Conservation (phyloP, 2,888 invertebrate genomes). For the Leistus spinibarbis region DNA sequence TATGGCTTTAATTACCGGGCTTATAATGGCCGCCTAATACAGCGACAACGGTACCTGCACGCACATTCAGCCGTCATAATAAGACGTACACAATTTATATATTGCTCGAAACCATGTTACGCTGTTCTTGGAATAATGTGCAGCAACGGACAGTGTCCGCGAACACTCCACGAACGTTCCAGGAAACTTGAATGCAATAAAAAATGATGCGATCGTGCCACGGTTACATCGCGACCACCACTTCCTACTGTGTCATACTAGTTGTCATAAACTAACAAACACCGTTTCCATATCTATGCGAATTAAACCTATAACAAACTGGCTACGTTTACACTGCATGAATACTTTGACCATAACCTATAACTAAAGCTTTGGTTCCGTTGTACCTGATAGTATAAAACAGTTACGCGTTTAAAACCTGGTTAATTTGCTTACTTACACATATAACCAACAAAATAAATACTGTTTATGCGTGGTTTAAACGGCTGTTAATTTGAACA, state of each 20-base stretch:
- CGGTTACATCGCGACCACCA: not conserved
- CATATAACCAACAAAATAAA: no score
- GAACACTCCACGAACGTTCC: not conserved
- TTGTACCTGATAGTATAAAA: no score
- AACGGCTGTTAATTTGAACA: no score
- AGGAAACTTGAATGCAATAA: slow-evolving; percentile 3
- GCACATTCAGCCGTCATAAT: slow-evolving; percentile 1
- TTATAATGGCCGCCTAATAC: slow-evolving; percentile 36
- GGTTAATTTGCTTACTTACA: no score
- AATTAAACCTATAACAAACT: not conserved
- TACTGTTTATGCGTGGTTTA: no score
- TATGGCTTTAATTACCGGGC: slow-evolving; percentile 15
- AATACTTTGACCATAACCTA: no score
- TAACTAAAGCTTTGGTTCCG: no score
- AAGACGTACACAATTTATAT: slow-evolving; percentile 34
- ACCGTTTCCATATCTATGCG: not conserved
- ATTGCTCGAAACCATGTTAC: slow-evolving; percentile 9
- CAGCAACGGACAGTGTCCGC: not conserved
- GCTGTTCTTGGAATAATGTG: not conserved
- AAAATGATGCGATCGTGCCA: slow-evolving; percentile 19
- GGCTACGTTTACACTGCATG: not conserved
- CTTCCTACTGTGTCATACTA: slow-evolving; percentile 37
- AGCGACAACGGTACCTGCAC: slow-evolving; percentile 22
- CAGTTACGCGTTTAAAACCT: no score
- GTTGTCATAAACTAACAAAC: slow-evolving; percentile 24